Conservation (phyloP, 2,888 invertebrate species). For the Caprella mutica region DNA sequence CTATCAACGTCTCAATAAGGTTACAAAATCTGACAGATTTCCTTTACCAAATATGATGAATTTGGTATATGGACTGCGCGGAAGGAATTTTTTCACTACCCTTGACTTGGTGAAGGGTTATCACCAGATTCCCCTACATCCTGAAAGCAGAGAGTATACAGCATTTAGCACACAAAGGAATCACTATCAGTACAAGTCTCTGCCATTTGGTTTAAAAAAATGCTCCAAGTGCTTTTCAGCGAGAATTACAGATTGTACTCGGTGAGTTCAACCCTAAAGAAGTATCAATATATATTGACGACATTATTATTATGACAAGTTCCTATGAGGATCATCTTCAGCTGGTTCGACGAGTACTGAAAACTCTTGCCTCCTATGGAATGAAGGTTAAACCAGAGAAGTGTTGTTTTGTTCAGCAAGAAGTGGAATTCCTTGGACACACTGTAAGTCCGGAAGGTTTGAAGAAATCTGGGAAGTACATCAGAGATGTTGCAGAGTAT, state of each 20-base stretch:
- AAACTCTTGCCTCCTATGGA: not conserved
- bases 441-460: not conserved
- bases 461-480: not conserved
- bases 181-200: not conserved
- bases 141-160: not conserved
- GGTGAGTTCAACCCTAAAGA: not conserved
- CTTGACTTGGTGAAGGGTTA: not conserved
- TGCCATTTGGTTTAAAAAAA: not conserved
- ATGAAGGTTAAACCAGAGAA: not conserved
- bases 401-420: not conserved
- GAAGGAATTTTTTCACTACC: slow-evolving; percentile 2
- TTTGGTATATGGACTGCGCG: slow-evolving; percentile 8
- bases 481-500: not conserved
- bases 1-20: not conserved
- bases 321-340: not conserved
- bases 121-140: not conserved
- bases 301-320: not conserved
- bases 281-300: not conserved
- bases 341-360: not conserved
- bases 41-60: not conserved
- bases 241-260: not conserved
- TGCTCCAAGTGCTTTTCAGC: not conserved
- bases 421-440: not conserved
- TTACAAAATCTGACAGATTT: not conserved
- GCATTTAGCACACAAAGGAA: not conserved